Base-by-base conservation (phyloP, 2,888 invertebrate genomes). In the Bedellia somnulentella region DNA sequence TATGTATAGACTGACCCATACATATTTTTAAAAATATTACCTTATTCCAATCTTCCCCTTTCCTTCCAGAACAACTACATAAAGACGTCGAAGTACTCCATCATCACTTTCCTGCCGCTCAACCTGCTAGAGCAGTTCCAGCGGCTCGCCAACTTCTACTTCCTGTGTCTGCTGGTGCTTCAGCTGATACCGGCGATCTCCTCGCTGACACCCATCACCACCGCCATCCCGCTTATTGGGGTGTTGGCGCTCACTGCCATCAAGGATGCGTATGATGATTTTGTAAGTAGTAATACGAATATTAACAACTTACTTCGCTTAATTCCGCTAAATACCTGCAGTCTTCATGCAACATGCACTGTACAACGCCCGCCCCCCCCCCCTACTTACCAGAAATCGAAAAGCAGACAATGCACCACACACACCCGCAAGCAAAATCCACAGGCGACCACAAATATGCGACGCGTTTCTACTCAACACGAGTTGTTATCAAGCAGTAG, bases 81-180 rank as follows among this genome's bases (percentile, higher is more conserved):
- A 75, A 94, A 95, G 78, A 99, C 98, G 59, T 97, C 97, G 64
- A 99, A 99, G 80, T 99, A 99, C 80, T 90, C 92, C 55, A 76
- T 97, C 61, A 66, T 97, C 70, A 97, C 97, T 59, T 99, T 99
- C 82, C 82, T 98, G 77, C 98, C 98, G 52, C 84, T 95, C 79
- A 99, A 99, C 78, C 79, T 99, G 70, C 88, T 98, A 73, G 98
- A 99, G 80, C 99, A 99, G 82, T 98, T 99, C 80, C 96, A 96
- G 80, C 88, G 98, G 57, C 81, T 99, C 67, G 98, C 98, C 62
- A 99, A 99, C 80, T 95, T 96, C 75, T 99, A 99, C 80, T 99
- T 99, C 81, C 81, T 98, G 63, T 93, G 95, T 75, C 86, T 98
- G 59, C 81, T 98, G 78, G 92, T 98, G 57, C 85, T 99, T 57